These are phyloP conservation scores for Azorinus chamasolen DNA, from an alignment of 2,888 invertebrate genomes.

Conservation along the genomic window DNA sequence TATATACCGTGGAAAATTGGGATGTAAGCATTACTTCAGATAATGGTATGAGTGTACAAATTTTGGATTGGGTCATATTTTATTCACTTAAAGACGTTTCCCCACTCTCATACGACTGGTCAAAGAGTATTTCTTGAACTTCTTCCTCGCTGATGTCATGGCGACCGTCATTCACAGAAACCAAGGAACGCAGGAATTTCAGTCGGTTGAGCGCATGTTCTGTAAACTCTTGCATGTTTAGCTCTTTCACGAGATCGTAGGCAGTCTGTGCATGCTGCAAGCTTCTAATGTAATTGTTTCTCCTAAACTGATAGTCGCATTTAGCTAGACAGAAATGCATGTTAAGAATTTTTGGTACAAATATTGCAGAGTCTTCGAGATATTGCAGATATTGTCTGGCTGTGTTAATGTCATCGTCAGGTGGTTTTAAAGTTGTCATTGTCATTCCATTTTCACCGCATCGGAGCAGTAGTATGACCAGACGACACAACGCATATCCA, in stretches of 20 bases:
- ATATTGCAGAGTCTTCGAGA: slow-evolving; percentile 61
- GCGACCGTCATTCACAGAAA: not conserved
- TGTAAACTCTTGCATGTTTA: slow-evolving; percentile 62
- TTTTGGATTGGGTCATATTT: too few relatives aligned
- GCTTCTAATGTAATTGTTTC: slow-evolving; percentile 43
- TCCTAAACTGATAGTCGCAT: slow-evolving; percentile 63
- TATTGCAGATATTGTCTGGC: slow-evolving; percentile 54
- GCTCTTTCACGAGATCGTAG: slow-evolving; percentile 40
- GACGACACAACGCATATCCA: slow-evolving; percentile 62
- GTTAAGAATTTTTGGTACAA: slow-evolving; percentile 60
- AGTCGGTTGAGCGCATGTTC: slow-evolving; percentile 63
- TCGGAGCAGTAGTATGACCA: slow-evolving; percentile 55
- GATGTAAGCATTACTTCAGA: too few relatives aligned
- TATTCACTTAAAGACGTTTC: too few relatives aligned
- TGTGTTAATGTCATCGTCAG: slow-evolving; percentile 41
- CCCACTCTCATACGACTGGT: not conserved
- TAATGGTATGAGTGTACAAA: too few relatives aligned
- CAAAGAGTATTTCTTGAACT: slow-evolving; percentile 34
- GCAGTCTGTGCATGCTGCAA: slow-evolving; percentile 61
- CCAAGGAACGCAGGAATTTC: slow-evolving; percentile 26
- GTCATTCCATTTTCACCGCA: slow-evolving; percentile 67
- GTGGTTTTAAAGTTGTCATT: slow-evolving; percentile 50
- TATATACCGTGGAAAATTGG: too few relatives aligned
- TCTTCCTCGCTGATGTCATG: slow-evolving; percentile 40
- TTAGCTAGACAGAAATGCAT: slow-evolving; percentile 64